Conservation (phyloP, 2,113 vertebrate species). For the Cyprinus carpio region DNA sequence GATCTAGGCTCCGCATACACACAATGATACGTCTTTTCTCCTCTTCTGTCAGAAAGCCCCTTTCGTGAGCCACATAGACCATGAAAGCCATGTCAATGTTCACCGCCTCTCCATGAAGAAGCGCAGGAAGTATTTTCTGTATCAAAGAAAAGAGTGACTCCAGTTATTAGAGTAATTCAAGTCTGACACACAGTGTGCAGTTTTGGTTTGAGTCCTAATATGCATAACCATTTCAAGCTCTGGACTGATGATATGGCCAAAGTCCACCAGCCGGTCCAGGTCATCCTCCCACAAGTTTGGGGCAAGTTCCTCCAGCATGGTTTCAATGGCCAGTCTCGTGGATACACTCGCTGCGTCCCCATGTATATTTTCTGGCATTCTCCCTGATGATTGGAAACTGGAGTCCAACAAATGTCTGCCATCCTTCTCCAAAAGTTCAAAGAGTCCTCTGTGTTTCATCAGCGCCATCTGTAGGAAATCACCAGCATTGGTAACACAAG, state of each 20-base stretch:
- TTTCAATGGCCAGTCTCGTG: constrained; percentile 77
- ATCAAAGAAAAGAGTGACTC: background rate
- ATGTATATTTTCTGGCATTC: background rate
- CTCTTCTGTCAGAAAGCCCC: constrained; percentile 58
- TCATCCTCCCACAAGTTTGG: constrained; percentile 87
- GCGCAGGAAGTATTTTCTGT: constrained; percentile 71
- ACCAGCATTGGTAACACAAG: constrained; percentile 13
- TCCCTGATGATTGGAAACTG: constrained; percentile 74
- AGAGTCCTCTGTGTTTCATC: constrained; percentile 82
- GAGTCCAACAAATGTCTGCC: constrained; percentile 70
- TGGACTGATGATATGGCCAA: constrained; percentile 83
- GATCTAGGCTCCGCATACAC: constrained; percentile 76
- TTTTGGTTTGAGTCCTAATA: background rate
- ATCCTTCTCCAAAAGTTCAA: constrained; percentile 76
- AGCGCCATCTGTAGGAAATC: constrained; percentile 78
- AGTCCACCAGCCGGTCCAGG: constrained; percentile 81
- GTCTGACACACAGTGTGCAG: background rate
- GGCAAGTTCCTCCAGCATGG: constrained; percentile 84
- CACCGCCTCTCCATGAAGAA: constrained; percentile 77
- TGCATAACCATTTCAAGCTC: constrained; percentile 80
- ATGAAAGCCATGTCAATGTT: constrained; percentile 79
- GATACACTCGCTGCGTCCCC: constrained; percentile 66
- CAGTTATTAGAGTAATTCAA: background rate
- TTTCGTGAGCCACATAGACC: constrained; percentile 70
- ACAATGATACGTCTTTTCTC: constrained; percentile 71